Base-by-base conservation (phyloP, 2,113 vertebrate species). In the Lota lota region DNA sequence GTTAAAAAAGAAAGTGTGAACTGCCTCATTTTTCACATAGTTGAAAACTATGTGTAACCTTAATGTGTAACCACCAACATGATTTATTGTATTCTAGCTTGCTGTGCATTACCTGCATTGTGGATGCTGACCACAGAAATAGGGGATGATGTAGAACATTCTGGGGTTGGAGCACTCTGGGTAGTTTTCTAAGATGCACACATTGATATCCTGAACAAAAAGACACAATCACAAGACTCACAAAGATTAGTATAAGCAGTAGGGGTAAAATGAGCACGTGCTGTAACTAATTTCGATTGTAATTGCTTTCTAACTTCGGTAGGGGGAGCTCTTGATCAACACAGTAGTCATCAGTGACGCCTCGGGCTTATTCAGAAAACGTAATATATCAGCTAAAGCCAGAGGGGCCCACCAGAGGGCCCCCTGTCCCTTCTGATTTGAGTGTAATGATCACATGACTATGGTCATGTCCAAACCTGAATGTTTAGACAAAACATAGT, bases 91-190 rank as follows among this genome's bases (percentile, higher is more conserved):
- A 50, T 12, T 28, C 2, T 5, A 71, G 1, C 21, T 56, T 33
- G 28, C 28, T 33, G 28, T 33, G 28, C 28, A 33, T 84, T 93
- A 98, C 96, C 96, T 96, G 95, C 96, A 98, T 86, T 95, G 94
- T 75, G 97, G 97, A 86, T 99, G 96, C 77, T 99, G 97, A 84
- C 97, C 97, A 86, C 97, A 99, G 88, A 99, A 99, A 75, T 99
- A 99, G 0, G 97, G 97, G 57, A 99, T 98, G 82, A 99, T 98
- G 91, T 99, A 99, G 91, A 99, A 99, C 66, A 98, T 89, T 60
- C 93, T 91, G 78, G 97, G 95, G 82, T 98, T 99, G 79, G 95
- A 97, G 87, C 97, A 99, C 85, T 99, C 97, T 0, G 97, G 95
- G 67, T 98, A 98, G 85, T 95, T 97, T 89, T 98, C 95, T 74